Conservation (phyloP, 2,888 invertebrate genomes). For the Nematopogon swammerdamellus region DNA sequence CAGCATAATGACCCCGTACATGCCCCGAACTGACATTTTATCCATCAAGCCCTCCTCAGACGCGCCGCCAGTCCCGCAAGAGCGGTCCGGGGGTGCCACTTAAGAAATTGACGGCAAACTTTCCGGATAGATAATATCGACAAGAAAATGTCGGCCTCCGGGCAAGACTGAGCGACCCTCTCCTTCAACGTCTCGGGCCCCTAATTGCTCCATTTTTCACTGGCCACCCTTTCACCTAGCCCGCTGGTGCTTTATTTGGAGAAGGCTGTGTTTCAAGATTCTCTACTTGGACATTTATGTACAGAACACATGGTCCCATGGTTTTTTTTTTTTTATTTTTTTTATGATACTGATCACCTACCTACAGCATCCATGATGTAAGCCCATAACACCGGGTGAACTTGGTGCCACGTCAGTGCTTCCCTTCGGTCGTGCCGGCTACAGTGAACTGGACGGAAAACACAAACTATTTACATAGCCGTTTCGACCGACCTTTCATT, state of each 20-base stretch:
- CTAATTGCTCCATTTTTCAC: conserved; percentile 55
- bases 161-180: conserved; percentile 46
- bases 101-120: not conserved
- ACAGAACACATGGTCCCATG: too few species aligned
- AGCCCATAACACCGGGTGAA: not conserved
- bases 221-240: conserved; percentile 26
- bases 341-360: too few species aligned
- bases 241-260: conserved; percentile 10
- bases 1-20: too few species aligned
- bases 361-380: not conserved
- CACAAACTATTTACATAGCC: not conserved
- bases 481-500: not conserved
- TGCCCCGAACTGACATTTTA: too few species aligned
- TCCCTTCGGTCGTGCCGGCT: not conserved
- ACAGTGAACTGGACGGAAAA: not conserved
- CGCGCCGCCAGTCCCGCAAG: too few species aligned
- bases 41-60: too few species aligned
- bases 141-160: not conserved
- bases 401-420: not conserved
- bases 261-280: too few species aligned
- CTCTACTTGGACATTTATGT: too few species aligned
- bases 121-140: not conserved
- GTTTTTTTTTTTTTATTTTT: too few species aligned
- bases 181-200: conserved; percentile 53
- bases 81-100: too few species aligned